A percentile compares a stretch with the other conserved stretches of the same genome.
Evolutionary conservation across 2,888 invertebrate genomes (phyloP).

Genomic region (Lasioglossum oenotherae): DNA sequence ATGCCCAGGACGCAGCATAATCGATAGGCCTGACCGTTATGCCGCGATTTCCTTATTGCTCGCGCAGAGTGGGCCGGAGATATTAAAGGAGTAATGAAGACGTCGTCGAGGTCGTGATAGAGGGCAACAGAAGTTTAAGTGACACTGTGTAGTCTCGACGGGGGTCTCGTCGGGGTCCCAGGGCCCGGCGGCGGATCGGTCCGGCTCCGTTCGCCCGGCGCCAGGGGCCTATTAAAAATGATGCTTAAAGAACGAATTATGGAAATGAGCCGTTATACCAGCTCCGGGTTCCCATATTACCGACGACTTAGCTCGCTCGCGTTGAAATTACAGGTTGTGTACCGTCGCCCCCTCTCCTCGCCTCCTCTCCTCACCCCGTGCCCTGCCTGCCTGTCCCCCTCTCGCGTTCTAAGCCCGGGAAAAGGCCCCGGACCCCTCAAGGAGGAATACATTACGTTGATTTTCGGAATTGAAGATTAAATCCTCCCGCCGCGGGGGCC

Average conservation of each 20-base stretch:
- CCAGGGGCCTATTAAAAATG: constrained; percentile 83
- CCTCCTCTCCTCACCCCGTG: constrained; percentile 1
- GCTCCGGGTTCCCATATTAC: constrained; percentile 80
- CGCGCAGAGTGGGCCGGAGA: neutral
- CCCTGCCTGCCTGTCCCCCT: constrained; percentile 2
- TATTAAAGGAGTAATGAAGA: constrained; percentile 50
- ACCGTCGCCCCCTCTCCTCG: constrained; percentile 25
- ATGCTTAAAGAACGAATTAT: constrained; percentile 83
- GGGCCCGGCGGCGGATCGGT: constrained; percentile 16
- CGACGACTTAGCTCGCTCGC: constrained; percentile 78
- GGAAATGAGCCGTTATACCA: constrained; percentile 80
- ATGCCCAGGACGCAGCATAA: neutral
- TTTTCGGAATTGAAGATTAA: constrained; percentile 77
- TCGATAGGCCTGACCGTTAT: neutral
- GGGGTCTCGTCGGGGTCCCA: constrained; percentile 49
- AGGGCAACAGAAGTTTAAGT: constrained; percentile 57
- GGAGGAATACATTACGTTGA: constrained; percentile 78
- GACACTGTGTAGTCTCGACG: constrained; percentile 60
- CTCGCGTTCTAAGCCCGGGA: constrained; percentile 56
- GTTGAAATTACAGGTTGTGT: constrained; percentile 82
- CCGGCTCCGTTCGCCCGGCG: constrained; percentile 72
- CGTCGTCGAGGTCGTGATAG: constrained; percentile 49
- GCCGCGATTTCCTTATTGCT: constrained; percentile 3
- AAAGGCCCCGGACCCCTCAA: constrained; percentile 50
- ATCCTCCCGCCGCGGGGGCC: constrained; percentile 66